Evolutionary conservation across 2,113 vertebrate species (phyloP).

Genomic region (Oryzias curvinotus): DNA sequence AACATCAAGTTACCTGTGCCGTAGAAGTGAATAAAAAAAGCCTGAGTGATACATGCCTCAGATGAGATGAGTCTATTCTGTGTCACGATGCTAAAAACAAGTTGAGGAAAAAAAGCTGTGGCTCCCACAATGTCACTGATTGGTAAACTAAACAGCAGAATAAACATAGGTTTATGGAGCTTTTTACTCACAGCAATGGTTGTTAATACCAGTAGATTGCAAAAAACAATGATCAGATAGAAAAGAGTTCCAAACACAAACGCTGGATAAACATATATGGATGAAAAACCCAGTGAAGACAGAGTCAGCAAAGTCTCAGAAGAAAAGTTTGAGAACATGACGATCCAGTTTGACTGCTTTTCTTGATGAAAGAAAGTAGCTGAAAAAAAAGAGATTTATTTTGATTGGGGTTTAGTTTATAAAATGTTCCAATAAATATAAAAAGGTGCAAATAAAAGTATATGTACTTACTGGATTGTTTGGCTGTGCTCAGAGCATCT

Average conservation of each 20-base stretch:
- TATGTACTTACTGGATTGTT: no score
- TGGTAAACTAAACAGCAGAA: conserved; percentile 65
- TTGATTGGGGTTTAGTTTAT: no score
- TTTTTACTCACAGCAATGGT: conserved; percentile 51
- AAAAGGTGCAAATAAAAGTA: no score
- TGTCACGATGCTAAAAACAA: conserved; percentile 47
- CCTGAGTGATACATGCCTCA: conserved; percentile 57
- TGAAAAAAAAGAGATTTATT: no score
- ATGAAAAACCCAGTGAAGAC: conserved; percentile 35
- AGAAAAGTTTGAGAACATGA: conserved; percentile 26
- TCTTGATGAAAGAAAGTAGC: not conserved
- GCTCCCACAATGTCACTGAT: conserved; percentile 64
- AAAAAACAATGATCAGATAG: conserved; percentile 51
- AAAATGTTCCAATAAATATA: no score
- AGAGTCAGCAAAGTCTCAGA: conserved; percentile 22
- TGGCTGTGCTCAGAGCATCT: no score
- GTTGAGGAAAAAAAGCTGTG: conserved; percentile 63
- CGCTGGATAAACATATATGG: conserved; percentile 39
- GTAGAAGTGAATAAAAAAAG: conserved; percentile 60
- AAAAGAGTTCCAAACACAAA: conserved; percentile 50
- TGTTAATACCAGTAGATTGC: conserved; percentile 54
- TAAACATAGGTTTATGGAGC: conserved; percentile 70
- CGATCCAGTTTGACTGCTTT: not conserved
- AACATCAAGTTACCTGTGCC: conserved; percentile 52
- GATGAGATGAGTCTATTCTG: conserved; percentile 52